These are phyloP conservation scores for Carterocephalus palaemon DNA, from an alignment of 2,888 invertebrate species.

Conservation along the genomic window DNA sequence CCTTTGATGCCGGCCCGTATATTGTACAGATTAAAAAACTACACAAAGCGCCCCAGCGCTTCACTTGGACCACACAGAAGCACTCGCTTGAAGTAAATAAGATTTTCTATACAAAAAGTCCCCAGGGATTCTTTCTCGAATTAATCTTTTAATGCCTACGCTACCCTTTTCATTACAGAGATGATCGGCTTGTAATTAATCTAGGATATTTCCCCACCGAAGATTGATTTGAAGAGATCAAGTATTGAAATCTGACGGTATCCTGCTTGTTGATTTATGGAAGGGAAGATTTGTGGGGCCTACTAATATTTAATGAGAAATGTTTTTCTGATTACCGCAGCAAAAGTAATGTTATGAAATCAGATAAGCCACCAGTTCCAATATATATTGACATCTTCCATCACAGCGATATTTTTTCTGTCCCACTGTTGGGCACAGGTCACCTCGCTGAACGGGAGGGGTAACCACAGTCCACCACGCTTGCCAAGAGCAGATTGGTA, in stretches of 20 bases:
- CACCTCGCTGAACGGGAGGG: no score
- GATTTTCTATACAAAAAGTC: slow-evolving; percentile 69
- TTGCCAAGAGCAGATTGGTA: no score
- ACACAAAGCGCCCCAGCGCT: not conserved
- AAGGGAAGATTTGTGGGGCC: not conserved
- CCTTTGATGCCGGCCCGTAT: no score
- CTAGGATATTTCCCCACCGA: slow-evolving; percentile 27
- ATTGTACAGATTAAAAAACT: not conserved
- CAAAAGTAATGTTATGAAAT: no score
- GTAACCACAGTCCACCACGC: no score
- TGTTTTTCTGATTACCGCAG: no score
- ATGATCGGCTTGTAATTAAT: slow-evolving; percentile 62
- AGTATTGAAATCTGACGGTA: slow-evolving; percentile 9
- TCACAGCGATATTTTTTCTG: no score
- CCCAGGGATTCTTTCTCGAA: slow-evolving; percentile 59
- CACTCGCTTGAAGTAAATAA: slow-evolving; percentile 66
- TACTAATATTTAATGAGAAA: no score
- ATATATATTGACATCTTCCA: no score
- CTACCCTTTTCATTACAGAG: slow-evolving; percentile 59
- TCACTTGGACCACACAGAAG: slow-evolving; percentile 29
- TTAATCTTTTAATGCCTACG: slow-evolving; percentile 68
- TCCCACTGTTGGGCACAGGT: no score
- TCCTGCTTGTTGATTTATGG: slow-evolving; percentile 9
- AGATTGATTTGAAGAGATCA: slow-evolving; percentile 19
- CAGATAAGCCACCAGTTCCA: no score